A percentile compares a stretch with the other conserved stretches of the same genome.
These are phyloP conservation scores for Stigmatopora argus DNA, from an alignment of 2,113 vertebrate species.

Conservation along the genomic window DNA sequence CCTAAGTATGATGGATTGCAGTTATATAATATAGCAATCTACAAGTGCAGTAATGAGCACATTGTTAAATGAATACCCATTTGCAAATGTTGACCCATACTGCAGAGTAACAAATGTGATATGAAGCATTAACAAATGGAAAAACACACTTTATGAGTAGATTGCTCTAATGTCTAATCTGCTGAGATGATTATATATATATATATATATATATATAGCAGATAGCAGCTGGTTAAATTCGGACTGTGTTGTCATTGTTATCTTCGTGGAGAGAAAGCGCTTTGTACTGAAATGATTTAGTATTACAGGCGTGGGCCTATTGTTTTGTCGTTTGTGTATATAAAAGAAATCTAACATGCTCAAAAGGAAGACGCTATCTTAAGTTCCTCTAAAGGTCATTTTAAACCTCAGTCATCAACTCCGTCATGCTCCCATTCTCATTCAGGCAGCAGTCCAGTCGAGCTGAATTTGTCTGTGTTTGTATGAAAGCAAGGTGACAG, in stretches of 20 bases:
- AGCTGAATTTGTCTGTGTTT: conserved; percentile 11
- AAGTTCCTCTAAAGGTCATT: conserved; percentile 10
- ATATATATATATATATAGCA: too few species aligned
- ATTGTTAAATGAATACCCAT: neutral
- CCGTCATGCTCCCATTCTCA: conserved; percentile 29
- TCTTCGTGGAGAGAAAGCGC: neutral
- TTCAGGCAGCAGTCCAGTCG: conserved; percentile 24
- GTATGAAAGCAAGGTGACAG: neutral
- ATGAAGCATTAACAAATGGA: neutral
- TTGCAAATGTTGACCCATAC: neutral
- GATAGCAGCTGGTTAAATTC: neutral
- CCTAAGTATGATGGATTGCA: neutral
- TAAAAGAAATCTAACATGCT: neutral
- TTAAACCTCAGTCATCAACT: conserved; percentile 5
- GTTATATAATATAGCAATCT: neutral
- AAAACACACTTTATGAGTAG: neutral
- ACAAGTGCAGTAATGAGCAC: neutral
- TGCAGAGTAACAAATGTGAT: neutral
- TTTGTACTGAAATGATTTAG: neutral
- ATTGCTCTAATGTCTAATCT: neutral
- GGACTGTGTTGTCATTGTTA: neutral
- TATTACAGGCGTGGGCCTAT: neutral
- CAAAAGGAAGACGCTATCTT: too few species aligned
- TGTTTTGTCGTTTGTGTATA: neutral
- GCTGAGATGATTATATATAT: neutral